A percentile compares a stretch with the other conserved stretches of the same genome.
Conservation (phyloP, 2,113 vertebrate genomes). For the Vanacampus margaritifer region DNA sequence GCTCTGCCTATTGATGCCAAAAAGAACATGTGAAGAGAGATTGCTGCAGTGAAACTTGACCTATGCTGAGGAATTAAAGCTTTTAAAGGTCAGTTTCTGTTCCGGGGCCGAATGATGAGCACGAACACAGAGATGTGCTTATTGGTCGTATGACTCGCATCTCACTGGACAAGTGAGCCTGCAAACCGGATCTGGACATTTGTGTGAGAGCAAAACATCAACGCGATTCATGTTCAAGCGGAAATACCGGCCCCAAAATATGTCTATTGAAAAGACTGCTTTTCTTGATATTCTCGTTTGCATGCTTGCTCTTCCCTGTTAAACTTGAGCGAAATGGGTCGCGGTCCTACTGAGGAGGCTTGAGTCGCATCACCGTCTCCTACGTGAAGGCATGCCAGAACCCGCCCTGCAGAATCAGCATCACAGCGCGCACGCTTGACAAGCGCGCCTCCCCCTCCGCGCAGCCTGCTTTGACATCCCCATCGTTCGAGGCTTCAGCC, state of each 20-base stretch:
- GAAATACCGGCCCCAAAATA: too few species aligned
- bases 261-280: too few species aligned
- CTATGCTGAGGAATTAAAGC: constrained; percentile 10
- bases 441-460: constrained; percentile 67
- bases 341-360: constrained; percentile 21
- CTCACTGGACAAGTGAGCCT: not conserved
- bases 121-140: not conserved
- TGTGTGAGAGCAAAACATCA: too few species aligned
- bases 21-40: constrained; percentile 17
- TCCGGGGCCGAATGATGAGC: not conserved
- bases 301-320: not conserved
- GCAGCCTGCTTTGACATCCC: constrained; percentile 55
- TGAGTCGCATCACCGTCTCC: constrained; percentile 71
- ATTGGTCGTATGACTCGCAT: not conserved
- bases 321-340: constrained; percentile 2
- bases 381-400: constrained; percentile 86
- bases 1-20: too few species aligned
- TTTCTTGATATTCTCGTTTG: not conserved
- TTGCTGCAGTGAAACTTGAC: constrained; percentile 40
- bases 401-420: constrained; percentile 71
- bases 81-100: constrained; percentile 54
- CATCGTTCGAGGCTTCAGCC: constrained; percentile 72
- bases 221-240: too few species aligned
- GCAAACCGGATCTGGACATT: not conserved
- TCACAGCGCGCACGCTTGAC: constrained; percentile 56